Conservation (phyloP, 2,113 vertebrate genomes). For the Rhynchopsitta pachyrhyncha region DNA sequence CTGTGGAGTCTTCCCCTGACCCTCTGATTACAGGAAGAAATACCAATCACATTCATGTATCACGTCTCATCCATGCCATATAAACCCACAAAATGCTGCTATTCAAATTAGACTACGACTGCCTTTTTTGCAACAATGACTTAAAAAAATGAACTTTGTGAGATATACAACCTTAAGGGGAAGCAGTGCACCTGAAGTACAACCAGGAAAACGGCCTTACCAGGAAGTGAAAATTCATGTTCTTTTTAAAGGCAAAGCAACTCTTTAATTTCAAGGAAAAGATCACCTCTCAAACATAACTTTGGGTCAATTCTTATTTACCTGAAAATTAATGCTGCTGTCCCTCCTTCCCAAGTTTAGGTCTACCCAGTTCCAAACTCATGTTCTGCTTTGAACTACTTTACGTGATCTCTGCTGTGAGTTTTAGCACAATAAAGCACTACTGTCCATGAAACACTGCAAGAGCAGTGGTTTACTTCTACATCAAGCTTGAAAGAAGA, state of each 20-base stretch:
- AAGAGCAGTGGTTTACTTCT: not conserved
- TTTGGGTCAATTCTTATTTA: not conserved
- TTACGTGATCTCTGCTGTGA: fast-evolving
- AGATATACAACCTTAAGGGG: not conserved
- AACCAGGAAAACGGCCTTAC: not conserved
- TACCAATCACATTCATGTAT: fast-evolving
- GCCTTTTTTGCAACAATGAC: not conserved
- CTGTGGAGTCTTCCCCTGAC: too few relatives aligned
- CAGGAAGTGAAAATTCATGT: not conserved
- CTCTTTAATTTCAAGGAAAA: not conserved
- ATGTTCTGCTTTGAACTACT: not conserved
- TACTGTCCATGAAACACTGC: not conserved
- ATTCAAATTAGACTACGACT: not conserved
- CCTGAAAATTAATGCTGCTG: not conserved
- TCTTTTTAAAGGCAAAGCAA: not conserved
- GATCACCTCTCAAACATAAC: not conserved
- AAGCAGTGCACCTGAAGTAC: not conserved
- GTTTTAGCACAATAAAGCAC: not conserved
- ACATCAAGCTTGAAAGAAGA: not conserved
- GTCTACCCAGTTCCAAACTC: not conserved
- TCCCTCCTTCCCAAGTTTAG: not conserved
- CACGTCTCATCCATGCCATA: not conserved
- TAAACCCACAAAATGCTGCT: not conserved
- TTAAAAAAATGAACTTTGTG: not conserved
- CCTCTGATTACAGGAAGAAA: not conserved